Evolutionary conservation across 2,888 invertebrate species (phyloP).

Genomic region (Horisme vitalbata): DNA sequence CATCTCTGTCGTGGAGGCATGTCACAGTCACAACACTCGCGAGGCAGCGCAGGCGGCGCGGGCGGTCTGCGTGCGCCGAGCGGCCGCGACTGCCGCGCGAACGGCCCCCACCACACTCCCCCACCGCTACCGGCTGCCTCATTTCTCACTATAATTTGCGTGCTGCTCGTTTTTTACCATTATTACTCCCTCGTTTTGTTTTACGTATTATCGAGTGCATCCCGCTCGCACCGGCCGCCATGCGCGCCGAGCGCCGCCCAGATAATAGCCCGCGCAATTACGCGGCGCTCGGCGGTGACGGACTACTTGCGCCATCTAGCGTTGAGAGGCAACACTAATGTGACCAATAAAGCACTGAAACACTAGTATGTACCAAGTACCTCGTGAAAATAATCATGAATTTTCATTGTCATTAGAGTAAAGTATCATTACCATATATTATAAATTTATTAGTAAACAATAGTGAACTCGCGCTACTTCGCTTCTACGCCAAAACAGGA

Average conservation of each 20-base stretch:
- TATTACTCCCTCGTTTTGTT: constrained; percentile 83
- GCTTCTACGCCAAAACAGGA: not conserved
- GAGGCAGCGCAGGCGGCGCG: constrained; percentile 58
- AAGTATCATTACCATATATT: too few species aligned
- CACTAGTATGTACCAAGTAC: not conserved
- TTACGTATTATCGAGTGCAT: constrained; percentile 83
- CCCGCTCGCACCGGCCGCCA: constrained; percentile 83
- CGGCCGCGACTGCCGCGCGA: constrained; percentile 73
- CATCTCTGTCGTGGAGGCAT: constrained; percentile 70
- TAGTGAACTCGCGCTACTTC: not conserved
- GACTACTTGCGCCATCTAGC: constrained; percentile 67
- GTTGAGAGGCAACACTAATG: constrained; percentile 53
- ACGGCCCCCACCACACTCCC: constrained; percentile 70
- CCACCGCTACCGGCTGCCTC: constrained; percentile 83
- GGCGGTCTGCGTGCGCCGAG: constrained; percentile 74
- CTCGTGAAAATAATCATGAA: not conserved
- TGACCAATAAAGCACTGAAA: too few species aligned
- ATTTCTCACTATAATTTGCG: constrained; percentile 84
- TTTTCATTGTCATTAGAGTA: not conserved
- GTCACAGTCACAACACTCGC: constrained; percentile 76
- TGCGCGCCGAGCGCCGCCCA: constrained; percentile 79
- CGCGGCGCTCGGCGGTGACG: constrained; percentile 51
- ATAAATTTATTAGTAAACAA: too few species aligned
- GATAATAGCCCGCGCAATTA: constrained; percentile 81
- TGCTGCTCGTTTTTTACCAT: constrained; percentile 82